phyloP scores from a whole-genome alignment of 2,113 vertebrate species.

The Elanoides forficatus region DNA sequence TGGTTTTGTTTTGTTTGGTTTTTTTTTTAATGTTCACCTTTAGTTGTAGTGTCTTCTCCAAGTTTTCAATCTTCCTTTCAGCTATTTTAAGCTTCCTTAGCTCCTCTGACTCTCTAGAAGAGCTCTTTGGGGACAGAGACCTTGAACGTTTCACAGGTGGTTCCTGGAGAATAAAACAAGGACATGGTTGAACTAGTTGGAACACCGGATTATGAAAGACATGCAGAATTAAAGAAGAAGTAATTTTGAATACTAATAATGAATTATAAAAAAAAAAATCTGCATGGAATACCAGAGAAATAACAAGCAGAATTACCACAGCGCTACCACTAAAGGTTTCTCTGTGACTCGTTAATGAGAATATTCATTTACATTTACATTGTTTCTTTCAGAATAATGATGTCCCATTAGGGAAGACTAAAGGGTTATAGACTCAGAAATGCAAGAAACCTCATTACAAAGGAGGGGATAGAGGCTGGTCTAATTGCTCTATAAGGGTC shows the following conservation, averaged over 20 bases:
- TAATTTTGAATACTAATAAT: conserved; percentile 93
- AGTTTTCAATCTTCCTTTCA: conserved; percentile 81
- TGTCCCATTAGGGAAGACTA: conserved; percentile 99
- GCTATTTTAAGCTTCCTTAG: conserved; percentile 71
- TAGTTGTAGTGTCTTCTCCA: conserved; percentile 80
- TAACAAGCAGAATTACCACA: conserved; percentile 89
- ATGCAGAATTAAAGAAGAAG: conserved; percentile 92
- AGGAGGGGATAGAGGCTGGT: conserved; percentile 96
- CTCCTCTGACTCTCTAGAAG: conserved; percentile 71
- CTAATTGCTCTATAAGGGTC: conserved; percentile 99
- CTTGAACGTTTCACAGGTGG: conserved; percentile 90
- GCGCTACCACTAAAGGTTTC: conserved; percentile 91
- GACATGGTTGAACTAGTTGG: conserved; percentile 84
- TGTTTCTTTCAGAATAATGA: conserved; percentile 99
- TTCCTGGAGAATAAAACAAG: conserved; percentile 85
- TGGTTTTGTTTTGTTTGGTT: not conserved
- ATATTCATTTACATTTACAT: conserved; percentile 99
- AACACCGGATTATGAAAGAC: conserved; percentile 83
- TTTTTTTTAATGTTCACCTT: conserved; percentile 80
- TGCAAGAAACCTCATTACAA: conserved; percentile 99
- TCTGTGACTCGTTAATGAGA: conserved; percentile 99
- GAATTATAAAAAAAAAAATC: conserved; percentile 89
- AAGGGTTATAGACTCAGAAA: conserved; percentile 99
- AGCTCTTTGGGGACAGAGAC: conserved; percentile 89
- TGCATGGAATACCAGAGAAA: conserved; percentile 89